Conservation (phyloP, 1,140 invertebrate species). For the Nylanderia fulva region DNA sequence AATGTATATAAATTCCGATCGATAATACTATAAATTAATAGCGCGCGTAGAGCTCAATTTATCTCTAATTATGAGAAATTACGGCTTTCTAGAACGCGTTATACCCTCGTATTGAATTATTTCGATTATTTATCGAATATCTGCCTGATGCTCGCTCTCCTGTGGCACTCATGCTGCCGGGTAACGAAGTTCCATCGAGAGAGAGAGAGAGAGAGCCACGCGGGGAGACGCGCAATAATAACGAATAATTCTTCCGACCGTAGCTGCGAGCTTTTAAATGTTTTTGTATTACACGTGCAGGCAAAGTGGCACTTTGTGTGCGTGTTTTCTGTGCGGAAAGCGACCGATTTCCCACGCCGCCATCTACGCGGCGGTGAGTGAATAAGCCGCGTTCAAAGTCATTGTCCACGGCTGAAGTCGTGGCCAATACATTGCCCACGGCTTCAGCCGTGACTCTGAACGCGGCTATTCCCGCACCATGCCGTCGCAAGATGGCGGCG, state of each 20-base stretch:
- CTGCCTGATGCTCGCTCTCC: neutral
- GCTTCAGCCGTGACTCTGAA: no score
- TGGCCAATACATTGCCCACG: no score
- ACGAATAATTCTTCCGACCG: slow-evolving; percentile 51
- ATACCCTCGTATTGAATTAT: slow-evolving; percentile 32
- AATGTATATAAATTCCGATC: neutral
- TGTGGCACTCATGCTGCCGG: neutral
- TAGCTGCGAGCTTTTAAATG: slow-evolving; percentile 48
- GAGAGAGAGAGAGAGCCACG: no score
- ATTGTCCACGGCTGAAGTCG: no score
- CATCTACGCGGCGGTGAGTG: no score
- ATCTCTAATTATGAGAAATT: slow-evolving; percentile 29
- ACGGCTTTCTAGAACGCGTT: neutral
- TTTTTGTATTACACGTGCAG: no score
- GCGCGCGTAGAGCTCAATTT: neutral
- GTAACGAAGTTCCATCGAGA: slow-evolving; percentile 8
- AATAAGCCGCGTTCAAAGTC: no score
- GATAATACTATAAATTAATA: slow-evolving; percentile 21
- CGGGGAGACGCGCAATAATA: slow-evolving; percentile 40
- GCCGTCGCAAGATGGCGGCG: no score
- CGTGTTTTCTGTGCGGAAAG: no score
- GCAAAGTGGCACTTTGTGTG: no score
- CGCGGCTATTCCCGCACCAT: no score
- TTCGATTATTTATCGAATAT: slow-evolving; percentile 40
- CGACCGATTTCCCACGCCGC: no score